Conservation (phyloP, 2,888 invertebrate species). For the Belgica antarctica region DNA sequence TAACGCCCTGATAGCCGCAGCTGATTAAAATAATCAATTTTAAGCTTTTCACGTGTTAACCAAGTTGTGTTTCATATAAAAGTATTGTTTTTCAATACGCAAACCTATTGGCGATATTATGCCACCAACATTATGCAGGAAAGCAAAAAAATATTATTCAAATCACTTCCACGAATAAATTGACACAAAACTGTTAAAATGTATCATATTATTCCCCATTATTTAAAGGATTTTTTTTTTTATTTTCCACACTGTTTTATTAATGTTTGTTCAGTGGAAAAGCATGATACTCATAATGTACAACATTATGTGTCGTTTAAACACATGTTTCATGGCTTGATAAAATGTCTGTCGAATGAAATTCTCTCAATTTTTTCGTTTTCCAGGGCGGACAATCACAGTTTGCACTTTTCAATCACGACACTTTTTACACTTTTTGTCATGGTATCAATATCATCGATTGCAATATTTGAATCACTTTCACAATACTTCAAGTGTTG, state of each 20-base stretch:
- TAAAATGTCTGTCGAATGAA: constrained; percentile 3
- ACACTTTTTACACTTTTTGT: no score
- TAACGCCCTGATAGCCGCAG: no score
- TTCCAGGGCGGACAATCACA: background rate
- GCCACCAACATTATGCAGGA: no score
- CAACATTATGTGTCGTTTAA: background rate
- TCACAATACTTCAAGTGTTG: no score
- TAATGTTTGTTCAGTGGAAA: constrained; percentile 26
- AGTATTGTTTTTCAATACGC: no score
- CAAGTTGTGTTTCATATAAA: no score
- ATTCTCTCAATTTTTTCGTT: background rate
- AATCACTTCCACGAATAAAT: background rate
- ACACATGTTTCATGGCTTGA: constrained; percentile 7
- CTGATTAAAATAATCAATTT: no score
- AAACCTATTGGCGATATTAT: no score
- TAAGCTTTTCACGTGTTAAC: no score
- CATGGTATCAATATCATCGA: no score
- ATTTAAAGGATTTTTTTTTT: constrained; percentile 23
- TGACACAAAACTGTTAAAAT: constrained; percentile 15
- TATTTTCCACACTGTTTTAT: constrained; percentile 7
- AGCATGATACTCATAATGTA: constrained; percentile 10
- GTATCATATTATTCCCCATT: constrained; percentile 15
- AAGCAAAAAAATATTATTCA: no score
- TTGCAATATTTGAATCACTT: no score
- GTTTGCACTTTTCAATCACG: constrained; percentile 9